A percentile compares a stretch with the other conserved stretches of the same genome.
These are phyloP conservation scores for Druon quercuslanigerum DNA, from an alignment of 1,140 invertebrate genomes.

Conservation along the genomic window DNA sequence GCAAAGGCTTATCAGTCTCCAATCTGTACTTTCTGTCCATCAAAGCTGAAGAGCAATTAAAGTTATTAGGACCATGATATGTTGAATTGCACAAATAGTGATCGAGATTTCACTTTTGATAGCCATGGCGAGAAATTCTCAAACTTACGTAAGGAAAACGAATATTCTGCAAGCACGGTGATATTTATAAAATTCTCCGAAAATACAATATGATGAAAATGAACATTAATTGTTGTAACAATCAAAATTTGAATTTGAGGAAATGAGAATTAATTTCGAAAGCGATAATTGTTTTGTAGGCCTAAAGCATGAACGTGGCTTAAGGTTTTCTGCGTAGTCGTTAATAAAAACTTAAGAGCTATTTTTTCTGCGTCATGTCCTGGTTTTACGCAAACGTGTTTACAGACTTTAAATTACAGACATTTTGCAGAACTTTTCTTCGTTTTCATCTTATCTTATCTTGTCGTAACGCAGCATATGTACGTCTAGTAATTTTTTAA, in stretches of 20 bases:
- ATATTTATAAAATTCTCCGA: no score
- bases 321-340: background rate
- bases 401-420: conserved; percentile 26
- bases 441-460: conserved; percentile 20
- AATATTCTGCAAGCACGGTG: no score
- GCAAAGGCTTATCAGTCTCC: no score
- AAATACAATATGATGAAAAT: no score
- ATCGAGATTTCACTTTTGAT: no score
- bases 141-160: no score
- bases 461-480: background rate
- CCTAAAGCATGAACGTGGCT: background rate
- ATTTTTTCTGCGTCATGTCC: conserved; percentile 14
- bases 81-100: no score
- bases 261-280: background rate
- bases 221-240: no score
- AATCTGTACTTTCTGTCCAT: no score
- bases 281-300: background rate
- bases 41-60: no score
- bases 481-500: background rate
- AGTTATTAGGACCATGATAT: no score
- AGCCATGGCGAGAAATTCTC: no score
- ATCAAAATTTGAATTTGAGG: background rate
- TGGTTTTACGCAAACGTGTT: conserved; percentile 16
- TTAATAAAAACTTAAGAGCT: background rate
- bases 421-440: conserved; percentile 19